phyloP scores from a whole-genome alignment of 2,797 vertebrate species.

The Muscicapa striata region DNA sequence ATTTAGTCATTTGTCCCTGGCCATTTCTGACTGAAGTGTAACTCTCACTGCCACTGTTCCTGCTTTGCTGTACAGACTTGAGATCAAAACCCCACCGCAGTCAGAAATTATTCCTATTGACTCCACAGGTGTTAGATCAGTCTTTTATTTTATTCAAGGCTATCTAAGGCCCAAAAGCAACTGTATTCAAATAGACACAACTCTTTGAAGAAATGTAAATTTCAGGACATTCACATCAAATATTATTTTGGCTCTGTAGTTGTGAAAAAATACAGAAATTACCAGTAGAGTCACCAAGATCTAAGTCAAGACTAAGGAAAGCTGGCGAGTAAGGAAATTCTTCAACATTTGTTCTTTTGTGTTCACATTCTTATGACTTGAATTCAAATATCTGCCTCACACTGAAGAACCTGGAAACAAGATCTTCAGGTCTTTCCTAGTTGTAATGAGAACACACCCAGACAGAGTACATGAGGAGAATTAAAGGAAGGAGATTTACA shows the following conservation, averaged over 20 bases:
- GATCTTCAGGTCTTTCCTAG: conserved; percentile 63
- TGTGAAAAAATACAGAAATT: neutral
- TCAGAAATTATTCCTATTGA: neutral
- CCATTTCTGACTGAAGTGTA: neutral
- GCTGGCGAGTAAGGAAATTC: conserved; percentile 16
- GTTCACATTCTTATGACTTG: conserved; percentile 20
- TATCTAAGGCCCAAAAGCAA: neutral
- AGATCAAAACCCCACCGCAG: neutral
- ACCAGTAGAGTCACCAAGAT: neutral
- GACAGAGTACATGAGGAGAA: conserved; percentile 21
- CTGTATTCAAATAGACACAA: neutral
- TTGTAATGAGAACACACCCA: conserved; percentile 50
- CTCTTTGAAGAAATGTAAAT: neutral
- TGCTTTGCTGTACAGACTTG: neutral
- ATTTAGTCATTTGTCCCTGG: neutral
- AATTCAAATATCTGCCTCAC: conserved; percentile 43
- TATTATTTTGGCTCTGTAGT: neutral
- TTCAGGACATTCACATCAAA: neutral
- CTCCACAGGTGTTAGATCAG: neutral
- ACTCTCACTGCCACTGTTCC: neutral
- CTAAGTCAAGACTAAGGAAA: neutral
- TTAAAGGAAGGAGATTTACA: conserved; percentile 49
- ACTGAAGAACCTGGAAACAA: conserved; percentile 48
- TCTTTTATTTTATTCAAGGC: neutral
- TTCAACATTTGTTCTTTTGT: neutral